Conservation (phyloP, 1,140 invertebrate species). For the Bombus affinis region DNA sequence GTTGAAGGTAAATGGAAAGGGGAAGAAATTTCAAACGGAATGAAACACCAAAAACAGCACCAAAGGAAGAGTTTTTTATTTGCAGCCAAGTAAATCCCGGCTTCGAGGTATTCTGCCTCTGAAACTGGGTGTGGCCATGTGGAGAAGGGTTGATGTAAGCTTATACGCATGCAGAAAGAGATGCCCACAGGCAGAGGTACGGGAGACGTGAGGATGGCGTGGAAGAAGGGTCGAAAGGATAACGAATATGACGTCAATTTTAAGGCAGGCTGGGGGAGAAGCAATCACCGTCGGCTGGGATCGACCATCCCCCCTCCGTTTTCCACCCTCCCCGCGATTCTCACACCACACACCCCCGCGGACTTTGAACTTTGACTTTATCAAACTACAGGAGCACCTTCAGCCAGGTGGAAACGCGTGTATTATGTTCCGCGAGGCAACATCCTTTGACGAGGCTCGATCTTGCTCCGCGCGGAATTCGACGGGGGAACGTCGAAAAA, state of each 20-base stretch:
- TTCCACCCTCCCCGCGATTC: constrained; percentile 53
- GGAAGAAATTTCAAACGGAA: constrained; percentile 37
- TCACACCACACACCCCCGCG: constrained; percentile 65
- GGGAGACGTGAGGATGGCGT: constrained; percentile 64
- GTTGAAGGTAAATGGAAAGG: neutral
- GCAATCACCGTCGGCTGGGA: constrained; percentile 77
- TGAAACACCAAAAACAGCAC: constrained; percentile 19
- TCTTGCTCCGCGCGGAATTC: constrained; percentile 43
- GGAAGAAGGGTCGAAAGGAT: constrained; percentile 81
- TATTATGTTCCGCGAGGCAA: constrained; percentile 64
- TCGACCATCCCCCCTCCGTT: constrained; percentile 58
- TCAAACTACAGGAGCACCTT: constrained; percentile 68
- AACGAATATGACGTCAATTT: constrained; percentile 82
- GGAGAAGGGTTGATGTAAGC: constrained; percentile 71
- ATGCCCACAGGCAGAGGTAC: constrained; percentile 65
- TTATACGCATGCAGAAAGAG: constrained; percentile 72
- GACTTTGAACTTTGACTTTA: constrained; percentile 74
- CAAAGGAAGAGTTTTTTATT: constrained; percentile 56
- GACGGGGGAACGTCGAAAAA: constrained; percentile 1
- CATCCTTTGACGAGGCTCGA: constrained; percentile 59
- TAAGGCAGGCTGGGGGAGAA: constrained; percentile 75
- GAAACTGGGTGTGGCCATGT: constrained; percentile 70
- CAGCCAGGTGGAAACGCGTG: constrained; percentile 67
- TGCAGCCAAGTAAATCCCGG: constrained; percentile 57
- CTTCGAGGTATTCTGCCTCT: constrained; percentile 57